Evolutionary conservation across 2,113 vertebrate species (phyloP), one percentile per base, ranked within the genome.

Genomic region (Microcebus jonahi): DNA sequence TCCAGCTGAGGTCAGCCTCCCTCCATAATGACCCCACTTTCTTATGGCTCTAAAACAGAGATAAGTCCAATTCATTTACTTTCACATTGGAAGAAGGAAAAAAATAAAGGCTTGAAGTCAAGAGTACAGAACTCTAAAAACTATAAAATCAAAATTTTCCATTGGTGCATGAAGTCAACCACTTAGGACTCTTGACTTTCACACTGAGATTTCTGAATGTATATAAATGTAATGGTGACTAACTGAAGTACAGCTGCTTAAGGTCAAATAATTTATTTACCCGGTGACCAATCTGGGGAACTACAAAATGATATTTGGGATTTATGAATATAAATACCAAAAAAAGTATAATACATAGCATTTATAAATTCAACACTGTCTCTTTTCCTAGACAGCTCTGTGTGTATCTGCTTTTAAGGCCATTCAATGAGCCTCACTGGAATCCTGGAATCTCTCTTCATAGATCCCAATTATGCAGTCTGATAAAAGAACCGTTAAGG

Each of bases 21-120:
- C 99, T 99, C 99, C 99, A 99, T 79, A 99, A 98, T 97, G 98
- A 98, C 96, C 99, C 99, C 96, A 99, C 99, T 99, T 99, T 99
- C 98, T 99, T 99, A 99, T 99, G 99, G 99, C 99, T 99, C 99
- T 99, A 98, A 96, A 98, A 98, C 70, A 97, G 95, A 99, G 95
- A 82, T 3, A 80, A 96, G 57, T 53, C 34, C 50, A 94, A 81
- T 45, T 42, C 57, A 97, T 88, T 94, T 95, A 29, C 50, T 81
- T 97, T 76, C 14, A 88, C 53, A 87, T 10, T 68, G 3, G 27
- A 70, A 63, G n/a, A 63, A 76, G 11, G 13, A 50, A 25, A 71
- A 59, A 3, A 70, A 23, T 0, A 1, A 55, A 87, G 18, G 42
- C 34, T 55, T 89, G 70, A 75, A n/a, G 25, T 57, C 13, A 65